Evolutionary conservation across 2,888 invertebrate genomes (phyloP).

Genomic region (Drosophila stalkeri): DNA sequence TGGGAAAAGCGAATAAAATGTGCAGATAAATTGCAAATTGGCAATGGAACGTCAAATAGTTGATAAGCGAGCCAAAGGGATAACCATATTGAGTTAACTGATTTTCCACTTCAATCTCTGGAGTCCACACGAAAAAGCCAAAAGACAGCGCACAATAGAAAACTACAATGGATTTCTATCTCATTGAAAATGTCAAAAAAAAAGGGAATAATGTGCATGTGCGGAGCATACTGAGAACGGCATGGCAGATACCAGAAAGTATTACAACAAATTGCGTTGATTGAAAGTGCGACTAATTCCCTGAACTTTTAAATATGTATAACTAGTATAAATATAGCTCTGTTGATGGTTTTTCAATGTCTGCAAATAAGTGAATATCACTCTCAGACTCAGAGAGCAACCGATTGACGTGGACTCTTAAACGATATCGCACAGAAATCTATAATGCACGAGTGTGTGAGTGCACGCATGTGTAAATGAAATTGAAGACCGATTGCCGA

Average conservation of each 20-base stretch:
- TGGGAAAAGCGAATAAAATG: conserved; percentile 11
- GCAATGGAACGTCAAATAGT: conserved; percentile 10
- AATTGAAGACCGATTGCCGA: no score
- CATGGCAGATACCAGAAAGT: not conserved
- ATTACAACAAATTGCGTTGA: not conserved
- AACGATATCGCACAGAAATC: no score
- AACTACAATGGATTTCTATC: not conserved
- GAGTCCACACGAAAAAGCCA: not conserved
- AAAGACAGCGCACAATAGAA: conserved; percentile 5
- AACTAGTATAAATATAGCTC: no score
- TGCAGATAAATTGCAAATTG: conserved; percentile 20
- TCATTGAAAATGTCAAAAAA: not conserved
- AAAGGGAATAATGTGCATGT: not conserved
- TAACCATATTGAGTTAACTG: conserved; percentile 8
- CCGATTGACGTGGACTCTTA: no score
- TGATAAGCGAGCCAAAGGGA: conserved; percentile 9
- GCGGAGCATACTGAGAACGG: not conserved
- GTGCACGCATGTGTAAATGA: no score
- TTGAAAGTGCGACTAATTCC: no score
- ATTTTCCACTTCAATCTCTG: conserved; percentile 2
- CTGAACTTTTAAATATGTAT: no score
- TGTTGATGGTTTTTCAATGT: no score
- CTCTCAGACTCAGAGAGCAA: no score
- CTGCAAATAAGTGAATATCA: no score
- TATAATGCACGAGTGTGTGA: no score